Conservation (phyloP, 2,888 invertebrate species). For the Drosophila borborema region DNA sequence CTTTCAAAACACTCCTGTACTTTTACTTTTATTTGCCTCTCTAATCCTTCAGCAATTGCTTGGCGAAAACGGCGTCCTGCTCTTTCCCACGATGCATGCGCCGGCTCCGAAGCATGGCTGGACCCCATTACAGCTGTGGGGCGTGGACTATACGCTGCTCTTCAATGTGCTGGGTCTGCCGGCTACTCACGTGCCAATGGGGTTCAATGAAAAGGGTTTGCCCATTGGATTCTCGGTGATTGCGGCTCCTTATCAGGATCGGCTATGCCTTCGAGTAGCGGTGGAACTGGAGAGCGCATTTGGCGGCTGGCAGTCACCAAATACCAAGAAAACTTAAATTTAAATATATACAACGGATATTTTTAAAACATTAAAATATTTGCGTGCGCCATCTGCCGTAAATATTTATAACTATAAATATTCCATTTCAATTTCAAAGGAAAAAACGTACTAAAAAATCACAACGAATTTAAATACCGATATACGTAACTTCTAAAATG, state of each 20-base stretch:
- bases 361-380: slow-evolving; percentile 12
- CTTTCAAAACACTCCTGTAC: neutral
- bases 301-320: slow-evolving; percentile 92
- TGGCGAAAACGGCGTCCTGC: slow-evolving; percentile 89
- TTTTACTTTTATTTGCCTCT: neutral
- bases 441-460: neutral
- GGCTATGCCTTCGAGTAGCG: slow-evolving; percentile 92
- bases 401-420: neutral
- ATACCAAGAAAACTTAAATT: neutral
- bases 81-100: slow-evolving; percentile 90
- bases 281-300: slow-evolving; percentile 91
- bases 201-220: slow-evolving; percentile 87
- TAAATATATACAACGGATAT: slow-evolving; percentile 1
- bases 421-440: no score
- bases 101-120: slow-evolving; percentile 89
- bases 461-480: no score
- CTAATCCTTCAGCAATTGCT: slow-evolving; percentile 85
- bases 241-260: slow-evolving; percentile 91
- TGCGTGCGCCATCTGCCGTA: slow-evolving; percentile 32
- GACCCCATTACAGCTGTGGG: slow-evolving; percentile 78
- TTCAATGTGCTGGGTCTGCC: slow-evolving; percentile 90
- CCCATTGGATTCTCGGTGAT: slow-evolving; percentile 93
- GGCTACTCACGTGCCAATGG: slow-evolving; percentile 90
- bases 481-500: neutral
- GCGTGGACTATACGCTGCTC: slow-evolving; percentile 71